Evolutionary conservation across 2,797 vertebrate species (phyloP).

Genomic region (Lagorchestes hirsutus): DNA sequence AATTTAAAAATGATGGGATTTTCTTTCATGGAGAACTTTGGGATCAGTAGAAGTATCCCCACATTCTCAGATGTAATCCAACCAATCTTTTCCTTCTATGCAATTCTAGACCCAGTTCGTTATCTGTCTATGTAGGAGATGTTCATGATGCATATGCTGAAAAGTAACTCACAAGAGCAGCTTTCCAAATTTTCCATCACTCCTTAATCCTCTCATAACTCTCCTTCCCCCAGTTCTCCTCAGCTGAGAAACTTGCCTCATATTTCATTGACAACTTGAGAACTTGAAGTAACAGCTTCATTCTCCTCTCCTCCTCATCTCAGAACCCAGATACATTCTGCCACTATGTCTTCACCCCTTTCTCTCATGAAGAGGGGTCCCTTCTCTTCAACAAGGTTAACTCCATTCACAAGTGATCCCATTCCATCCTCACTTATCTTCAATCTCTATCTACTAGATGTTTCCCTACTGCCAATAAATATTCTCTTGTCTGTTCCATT

Average conservation of each 20-base stretch:
- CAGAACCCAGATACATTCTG: neutral
- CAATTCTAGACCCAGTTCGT: neutral
- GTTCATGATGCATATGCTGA: neutral
- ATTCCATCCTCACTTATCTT: neutral
- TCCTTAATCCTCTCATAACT: neutral
- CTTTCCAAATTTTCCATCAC: neutral
- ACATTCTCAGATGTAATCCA: neutral
- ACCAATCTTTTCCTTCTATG: neutral
- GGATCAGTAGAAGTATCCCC: neutral
- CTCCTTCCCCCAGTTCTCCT: neutral
- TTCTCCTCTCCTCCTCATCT: neutral
- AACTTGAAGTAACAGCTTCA: neutral
- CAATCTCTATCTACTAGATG: neutral
- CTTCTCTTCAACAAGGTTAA: neutral
- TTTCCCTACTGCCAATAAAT: neutral
- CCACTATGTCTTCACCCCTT: neutral
- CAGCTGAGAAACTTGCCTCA: neutral
- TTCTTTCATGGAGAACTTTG: neutral
- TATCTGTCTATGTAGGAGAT: neutral
- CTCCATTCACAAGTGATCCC: neutral
- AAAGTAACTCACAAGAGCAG: neutral
- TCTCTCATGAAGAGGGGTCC: neutral
- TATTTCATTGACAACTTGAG: neutral
- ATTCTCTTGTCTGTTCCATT: neutral
- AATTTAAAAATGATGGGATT: neutral